Conservation (phyloP, 2,113 vertebrate species). For the Galbula dea region DNA sequence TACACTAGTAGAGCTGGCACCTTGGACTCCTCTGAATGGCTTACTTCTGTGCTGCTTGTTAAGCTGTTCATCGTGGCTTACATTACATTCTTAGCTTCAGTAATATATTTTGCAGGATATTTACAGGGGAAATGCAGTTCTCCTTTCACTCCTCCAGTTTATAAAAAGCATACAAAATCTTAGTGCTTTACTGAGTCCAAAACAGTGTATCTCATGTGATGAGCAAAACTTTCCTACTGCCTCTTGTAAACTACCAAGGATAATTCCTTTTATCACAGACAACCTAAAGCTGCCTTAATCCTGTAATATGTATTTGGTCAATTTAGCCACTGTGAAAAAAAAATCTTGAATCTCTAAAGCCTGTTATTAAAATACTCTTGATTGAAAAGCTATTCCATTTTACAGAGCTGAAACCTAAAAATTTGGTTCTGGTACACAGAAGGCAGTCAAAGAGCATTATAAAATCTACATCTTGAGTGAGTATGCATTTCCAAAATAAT, state of each 20-base stretch:
- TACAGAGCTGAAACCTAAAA: neutral
- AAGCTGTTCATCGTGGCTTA: neutral
- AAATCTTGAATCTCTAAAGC: conserved; percentile 8
- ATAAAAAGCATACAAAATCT: conserved; percentile 1
- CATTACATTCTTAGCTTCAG: neutral
- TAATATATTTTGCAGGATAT: conserved; percentile 6
- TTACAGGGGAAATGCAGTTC: neutral
- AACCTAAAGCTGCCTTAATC: conserved; percentile 31
- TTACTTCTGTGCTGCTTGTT: neutral
- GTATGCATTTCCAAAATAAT: conserved; percentile 28
- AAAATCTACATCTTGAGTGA: neutral
- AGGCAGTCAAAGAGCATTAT: neutral
- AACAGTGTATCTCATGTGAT: neutral
- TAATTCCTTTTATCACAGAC: conserved; percentile 39
- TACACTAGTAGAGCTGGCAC: neutral
- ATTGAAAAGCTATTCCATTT: conserved; percentile 10
- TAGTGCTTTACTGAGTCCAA: neutral
- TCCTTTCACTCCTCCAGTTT: neutral
- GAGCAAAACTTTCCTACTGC: conserved; percentile 39
- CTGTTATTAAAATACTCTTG: neutral
- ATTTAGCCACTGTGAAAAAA: conserved; percentile 40
- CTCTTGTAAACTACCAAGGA: neutral
- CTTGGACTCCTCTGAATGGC: neutral
- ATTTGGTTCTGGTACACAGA: conserved; percentile 4
- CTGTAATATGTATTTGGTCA: conserved; percentile 10